Evolutionary conservation across 2,113 vertebrate genomes (phyloP).

Genomic region (Ptilorrhoa leucosticta): DNA sequence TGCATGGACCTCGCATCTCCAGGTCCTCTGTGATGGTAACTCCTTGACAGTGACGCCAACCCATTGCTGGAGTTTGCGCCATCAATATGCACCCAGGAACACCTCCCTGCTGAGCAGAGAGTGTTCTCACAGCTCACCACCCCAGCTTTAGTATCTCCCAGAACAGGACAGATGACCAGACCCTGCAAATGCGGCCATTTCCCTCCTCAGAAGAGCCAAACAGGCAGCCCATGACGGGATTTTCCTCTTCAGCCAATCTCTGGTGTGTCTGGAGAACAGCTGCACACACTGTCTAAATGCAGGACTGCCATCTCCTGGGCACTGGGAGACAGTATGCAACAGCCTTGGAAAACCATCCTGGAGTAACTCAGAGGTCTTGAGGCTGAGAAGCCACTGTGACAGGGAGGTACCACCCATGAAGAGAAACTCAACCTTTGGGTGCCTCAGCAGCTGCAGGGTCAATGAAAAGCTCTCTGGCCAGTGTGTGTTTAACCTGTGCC

Average conservation of each 20-base stretch:
- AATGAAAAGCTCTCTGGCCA: background rate
- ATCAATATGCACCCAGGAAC: fast-evolving
- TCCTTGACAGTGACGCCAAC: background rate
- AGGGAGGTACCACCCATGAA: background rate
- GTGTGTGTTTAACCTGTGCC: background rate
- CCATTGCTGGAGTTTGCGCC: background rate
- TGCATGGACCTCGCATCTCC: fast-evolving
- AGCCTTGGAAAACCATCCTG: background rate
- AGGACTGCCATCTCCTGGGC: slow-evolving; percentile 35
- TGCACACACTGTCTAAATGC: background rate
- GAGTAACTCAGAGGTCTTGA: background rate
- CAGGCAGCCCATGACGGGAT: background rate
- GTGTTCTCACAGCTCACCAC: background rate
- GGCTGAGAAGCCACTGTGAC: fast-evolving
- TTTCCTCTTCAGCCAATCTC: background rate
- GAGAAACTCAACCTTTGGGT: background rate
- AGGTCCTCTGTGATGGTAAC: background rate
- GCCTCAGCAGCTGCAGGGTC: background rate
- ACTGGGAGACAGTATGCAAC: background rate
- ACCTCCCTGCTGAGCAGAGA: background rate
- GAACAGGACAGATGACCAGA: background rate
- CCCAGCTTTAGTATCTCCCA: background rate
- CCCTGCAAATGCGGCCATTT: background rate
- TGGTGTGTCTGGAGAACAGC: fast-evolving
- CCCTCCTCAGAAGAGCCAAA: background rate